phyloP scores from a whole-genome alignment of 2,113 vertebrate species.

The Centropus bengalensis region DNA sequence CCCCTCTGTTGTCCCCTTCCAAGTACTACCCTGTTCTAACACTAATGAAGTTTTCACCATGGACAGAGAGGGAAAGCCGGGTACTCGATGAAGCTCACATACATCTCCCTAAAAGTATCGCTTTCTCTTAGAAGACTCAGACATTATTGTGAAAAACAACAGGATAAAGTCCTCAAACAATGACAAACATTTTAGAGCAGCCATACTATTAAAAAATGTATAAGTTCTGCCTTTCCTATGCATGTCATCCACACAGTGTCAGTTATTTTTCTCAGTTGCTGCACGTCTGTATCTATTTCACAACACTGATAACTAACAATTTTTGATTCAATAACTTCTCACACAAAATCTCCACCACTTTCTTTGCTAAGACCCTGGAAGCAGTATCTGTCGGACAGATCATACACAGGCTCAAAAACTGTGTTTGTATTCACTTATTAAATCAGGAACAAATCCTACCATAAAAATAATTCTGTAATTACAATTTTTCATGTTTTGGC shows the following conservation, averaged over 20 bases:
- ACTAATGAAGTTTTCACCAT: background rate
- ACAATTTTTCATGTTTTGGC: background rate
- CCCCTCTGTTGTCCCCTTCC: background rate
- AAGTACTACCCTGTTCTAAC: background rate
- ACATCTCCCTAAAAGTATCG: rapidly evolving
- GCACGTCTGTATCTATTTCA: background rate
- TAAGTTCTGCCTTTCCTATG: background rate
- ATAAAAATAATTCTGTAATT: background rate
- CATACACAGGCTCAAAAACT: background rate
- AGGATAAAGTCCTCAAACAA: background rate
- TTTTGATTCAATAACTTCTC: background rate
- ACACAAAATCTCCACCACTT: background rate
- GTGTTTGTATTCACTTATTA: background rate
- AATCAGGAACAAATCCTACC: background rate
- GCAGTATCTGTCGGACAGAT: background rate
- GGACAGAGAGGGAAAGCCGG: background rate
- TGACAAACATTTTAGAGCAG: background rate
- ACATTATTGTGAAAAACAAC: background rate
- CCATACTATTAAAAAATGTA: background rate
- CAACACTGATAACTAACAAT: rapidly evolving
- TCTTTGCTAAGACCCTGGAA: background rate
- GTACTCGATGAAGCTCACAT: background rate
- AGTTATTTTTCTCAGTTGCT: background rate
- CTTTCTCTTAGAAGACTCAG: background rate
- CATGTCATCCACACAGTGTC: rapidly evolving